Percentiles rank a stretch among this genome's conserved stretches.
Conservation (phyloP, 2,888 invertebrate species). For the Aelia acuminata region DNA sequence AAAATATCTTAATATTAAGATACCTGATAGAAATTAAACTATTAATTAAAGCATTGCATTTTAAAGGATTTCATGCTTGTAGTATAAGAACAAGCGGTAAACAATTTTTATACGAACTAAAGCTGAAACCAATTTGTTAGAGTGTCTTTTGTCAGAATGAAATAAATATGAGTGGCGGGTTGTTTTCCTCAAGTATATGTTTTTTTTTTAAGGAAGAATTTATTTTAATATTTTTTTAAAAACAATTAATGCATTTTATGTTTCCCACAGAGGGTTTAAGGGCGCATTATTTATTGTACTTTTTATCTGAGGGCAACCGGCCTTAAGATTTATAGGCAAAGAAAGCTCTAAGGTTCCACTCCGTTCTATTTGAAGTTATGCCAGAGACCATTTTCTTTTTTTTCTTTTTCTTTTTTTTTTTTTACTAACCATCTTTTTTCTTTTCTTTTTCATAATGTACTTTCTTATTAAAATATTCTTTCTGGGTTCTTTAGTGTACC, state of each 20-base stretch:
- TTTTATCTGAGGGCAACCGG: background rate
- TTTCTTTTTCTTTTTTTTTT: background rate
- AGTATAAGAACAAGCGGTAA: no score
- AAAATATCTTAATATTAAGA: no score
- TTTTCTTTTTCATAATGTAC: background rate
- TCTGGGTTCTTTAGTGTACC: background rate
- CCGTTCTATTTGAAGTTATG: conserved; percentile 27
- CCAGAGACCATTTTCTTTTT: background rate
- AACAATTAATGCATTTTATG: background rate
- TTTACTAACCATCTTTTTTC: background rate
- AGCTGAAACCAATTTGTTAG: background rate
- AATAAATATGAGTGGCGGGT: background rate
- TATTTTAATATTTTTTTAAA: background rate
- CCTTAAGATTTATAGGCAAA: conserved; percentile 3
- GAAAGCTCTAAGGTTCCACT: conserved; percentile 35
- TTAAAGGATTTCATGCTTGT: no score
- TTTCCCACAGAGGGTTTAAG: background rate
- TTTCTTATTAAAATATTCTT: background rate
- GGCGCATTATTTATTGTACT: background rate
- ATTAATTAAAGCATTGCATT: no score
- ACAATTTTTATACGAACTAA: background rate
- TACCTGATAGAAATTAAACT: no score
- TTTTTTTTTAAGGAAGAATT: background rate
- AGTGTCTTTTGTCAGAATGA: background rate
- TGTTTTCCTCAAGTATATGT: background rate